Evolutionary conservation across 2,797 vertebrate species (phyloP).

Genomic region (Dipus sagitta): DNA sequence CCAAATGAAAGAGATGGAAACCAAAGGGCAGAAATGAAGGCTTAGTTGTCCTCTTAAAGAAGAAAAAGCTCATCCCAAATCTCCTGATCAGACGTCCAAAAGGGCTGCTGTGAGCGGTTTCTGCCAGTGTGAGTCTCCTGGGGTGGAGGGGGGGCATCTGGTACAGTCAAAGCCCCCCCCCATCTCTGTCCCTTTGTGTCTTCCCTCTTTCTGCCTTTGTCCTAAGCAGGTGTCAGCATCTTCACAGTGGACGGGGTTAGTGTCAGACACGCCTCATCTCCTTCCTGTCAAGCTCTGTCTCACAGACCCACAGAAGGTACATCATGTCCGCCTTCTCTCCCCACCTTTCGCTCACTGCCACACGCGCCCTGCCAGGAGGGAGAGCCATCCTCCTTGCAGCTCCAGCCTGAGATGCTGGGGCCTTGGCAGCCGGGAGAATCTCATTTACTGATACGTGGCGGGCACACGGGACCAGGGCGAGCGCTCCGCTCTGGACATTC

Average conservation of each 20-base stretch:
- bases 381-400: conserved; percentile 3
- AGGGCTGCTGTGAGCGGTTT: not conserved
- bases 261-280: not conserved
- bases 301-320: not conserved
- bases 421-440: conserved; percentile 49
- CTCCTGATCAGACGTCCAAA: not conserved
- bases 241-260: not conserved
- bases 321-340: not conserved
- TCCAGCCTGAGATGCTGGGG: conserved; percentile 43
- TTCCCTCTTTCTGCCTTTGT: accelerated
- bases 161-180: not conserved
- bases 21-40: conserved; percentile 3
- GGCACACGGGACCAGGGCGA: not conserved
- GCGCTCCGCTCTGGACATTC: too few relatives aligned
- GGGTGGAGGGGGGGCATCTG: accelerated
- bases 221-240: accelerated
- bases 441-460: not conserved
- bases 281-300: conserved; percentile 32
- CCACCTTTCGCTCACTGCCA: conserved; percentile 45
- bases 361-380: not conserved
- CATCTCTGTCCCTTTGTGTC: not conserved
- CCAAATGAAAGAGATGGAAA: not conserved
- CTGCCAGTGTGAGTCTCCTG: not conserved
- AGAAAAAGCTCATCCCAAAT: not conserved
- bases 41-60: not conserved